Evolutionary conservation across 64 coral and sea anemone genomes (phyloP), one percentile per base, ranked within the genome.

Genomic region (Hydrozoanthus tunicans): DNA sequence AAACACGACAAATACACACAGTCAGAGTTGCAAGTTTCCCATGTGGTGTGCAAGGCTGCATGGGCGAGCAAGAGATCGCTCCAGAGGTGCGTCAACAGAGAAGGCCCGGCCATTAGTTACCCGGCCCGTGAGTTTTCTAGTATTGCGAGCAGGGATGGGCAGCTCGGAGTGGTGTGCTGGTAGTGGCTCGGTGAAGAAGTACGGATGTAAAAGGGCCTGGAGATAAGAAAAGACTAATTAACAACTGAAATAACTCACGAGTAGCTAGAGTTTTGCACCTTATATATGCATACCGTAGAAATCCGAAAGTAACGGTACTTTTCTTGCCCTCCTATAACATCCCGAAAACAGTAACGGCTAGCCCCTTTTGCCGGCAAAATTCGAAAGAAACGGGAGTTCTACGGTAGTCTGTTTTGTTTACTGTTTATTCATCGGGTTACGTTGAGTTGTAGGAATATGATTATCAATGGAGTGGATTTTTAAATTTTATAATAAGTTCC

Each of bases 121-220:
- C 56, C 95, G 92, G 2, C 92, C 92, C 14, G 95, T 92, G 10
- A 93, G 84, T 71, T 88, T 92, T 60, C 89, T 93, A 53, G 77
- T 93, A 51, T 96, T 99, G 9, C 97, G 61, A 64, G 97, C 94
- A 27, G 97, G 97, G 12, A 99, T 99, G 3, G 97, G 97, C 12
- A 99, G 79, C 69, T 99, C 97, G 0, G 97, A 99, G 68, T 99
- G 97, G 59, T 99, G 97, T 65, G 97, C 97, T 86, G 97, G 97
- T 20, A 99, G 79, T 6, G 97, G 97, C n/a, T 96, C 94, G 12
- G 90, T 93, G 84, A 99, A 99, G 90, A 99, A 99, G 91, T 99
- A 99, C 8, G 97, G 97, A 90, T 99, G 97, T 32, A 99, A 85
- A 56, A 99, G 83, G 14, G 97, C 97, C 97, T 99, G 73, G 12